Evolutionary conservation across 2,888 invertebrate genomes (phyloP).

Genomic region (Dynastes grantii): DNA sequence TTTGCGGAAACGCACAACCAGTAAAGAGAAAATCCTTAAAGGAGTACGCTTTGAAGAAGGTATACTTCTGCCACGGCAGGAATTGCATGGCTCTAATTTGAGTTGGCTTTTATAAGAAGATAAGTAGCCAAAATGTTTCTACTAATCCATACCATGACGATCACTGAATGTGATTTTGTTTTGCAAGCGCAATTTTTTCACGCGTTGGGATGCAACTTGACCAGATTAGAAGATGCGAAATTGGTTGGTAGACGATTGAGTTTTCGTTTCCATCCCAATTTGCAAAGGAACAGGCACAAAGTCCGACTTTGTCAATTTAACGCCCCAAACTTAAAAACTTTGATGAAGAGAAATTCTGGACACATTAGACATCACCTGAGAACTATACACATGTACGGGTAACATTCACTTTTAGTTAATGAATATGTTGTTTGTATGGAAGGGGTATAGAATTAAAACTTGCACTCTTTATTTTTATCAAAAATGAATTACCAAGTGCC

Average conservation of each 20-base stretch:
- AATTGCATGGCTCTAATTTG: constrained; percentile 65
- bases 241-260: constrained; percentile 64
- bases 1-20: constrained; percentile 63
- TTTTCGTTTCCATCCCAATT: constrained; percentile 62
- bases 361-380: constrained; percentile 67
- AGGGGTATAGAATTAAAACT: background rate
- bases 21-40: constrained; percentile 66
- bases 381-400: constrained; percentile 67
- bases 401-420: constrained; percentile 50
- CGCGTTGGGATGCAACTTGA: constrained; percentile 61
- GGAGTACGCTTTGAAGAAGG: constrained; percentile 55
- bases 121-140: constrained; percentile 61
- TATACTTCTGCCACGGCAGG: constrained; percentile 67
- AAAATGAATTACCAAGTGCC: background rate
- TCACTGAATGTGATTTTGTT: constrained; percentile 68
- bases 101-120: constrained; percentile 42
- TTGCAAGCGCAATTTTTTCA: constrained; percentile 70
- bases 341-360: constrained; percentile 65
- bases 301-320: constrained; percentile 60
- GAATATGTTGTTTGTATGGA: background rate
- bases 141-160: constrained; percentile 70
- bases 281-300: constrained; percentile 62
- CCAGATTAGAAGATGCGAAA: constrained; percentile 59
- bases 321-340: constrained; percentile 62
- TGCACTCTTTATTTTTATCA: background rate